phyloP scores from a whole-genome alignment of 1,140 invertebrate genomes.

The Drosophila repletoides region DNA sequence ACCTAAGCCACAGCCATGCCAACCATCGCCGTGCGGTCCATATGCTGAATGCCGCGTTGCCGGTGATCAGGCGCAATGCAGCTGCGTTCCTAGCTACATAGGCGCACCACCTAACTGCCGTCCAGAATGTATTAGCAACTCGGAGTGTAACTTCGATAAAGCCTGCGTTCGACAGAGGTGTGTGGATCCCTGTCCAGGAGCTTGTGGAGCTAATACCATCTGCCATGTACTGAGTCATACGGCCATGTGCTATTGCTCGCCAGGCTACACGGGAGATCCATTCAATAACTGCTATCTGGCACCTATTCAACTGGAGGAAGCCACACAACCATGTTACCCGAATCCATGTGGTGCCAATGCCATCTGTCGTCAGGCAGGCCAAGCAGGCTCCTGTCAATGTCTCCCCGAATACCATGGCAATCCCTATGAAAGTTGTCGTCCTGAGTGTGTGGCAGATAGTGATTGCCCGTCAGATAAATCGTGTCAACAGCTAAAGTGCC shows the following conservation, averaged over 20 bases:
- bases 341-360: constrained; percentile 89
- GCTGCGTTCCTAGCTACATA: constrained; percentile 87
- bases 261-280: constrained; percentile 84
- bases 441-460: constrained; percentile 89
- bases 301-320: constrained; percentile 83
- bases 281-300: constrained; percentile 83
- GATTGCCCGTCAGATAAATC: constrained; percentile 88
- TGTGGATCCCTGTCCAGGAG: constrained; percentile 89
- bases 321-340: constrained; percentile 83
- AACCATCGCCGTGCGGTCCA: constrained; percentile 89
- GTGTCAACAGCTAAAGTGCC: constrained; percentile 90
- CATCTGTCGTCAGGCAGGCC: constrained; percentile 86
- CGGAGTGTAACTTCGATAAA: constrained; percentile 86
- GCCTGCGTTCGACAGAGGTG: constrained; percentile 85
- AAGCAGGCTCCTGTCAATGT: constrained; percentile 88
- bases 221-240: constrained; percentile 74
- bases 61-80: constrained; percentile 87
- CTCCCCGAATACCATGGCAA: constrained; percentile 88
- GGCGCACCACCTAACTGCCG: constrained; percentile 90
- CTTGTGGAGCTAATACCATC: constrained; percentile 82
- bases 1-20: constrained; percentile 84
- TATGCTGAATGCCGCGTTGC: constrained; percentile 88
- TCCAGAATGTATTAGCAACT: constrained; percentile 92
- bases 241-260: constrained; percentile 83
- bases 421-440: constrained; percentile 88